Conservation (phyloP, 2,888 invertebrate genomes). For the Spatulosminthurus flaviceps region DNA sequence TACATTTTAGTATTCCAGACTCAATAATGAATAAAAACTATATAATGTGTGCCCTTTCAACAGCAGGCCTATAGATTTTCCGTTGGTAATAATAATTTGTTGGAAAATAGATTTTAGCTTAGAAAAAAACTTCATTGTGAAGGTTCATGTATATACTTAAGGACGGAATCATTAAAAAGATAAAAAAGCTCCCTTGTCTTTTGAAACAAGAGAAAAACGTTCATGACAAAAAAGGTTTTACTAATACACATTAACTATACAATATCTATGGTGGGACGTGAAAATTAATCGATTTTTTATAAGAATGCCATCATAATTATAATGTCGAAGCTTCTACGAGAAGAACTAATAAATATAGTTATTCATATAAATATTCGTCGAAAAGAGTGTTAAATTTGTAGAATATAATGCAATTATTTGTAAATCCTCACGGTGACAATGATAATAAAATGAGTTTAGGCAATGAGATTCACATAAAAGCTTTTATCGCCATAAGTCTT, state of each 20-base stretch:
- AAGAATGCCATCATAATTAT: neutral
- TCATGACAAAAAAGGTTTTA: neutral
- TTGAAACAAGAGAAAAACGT: neutral
- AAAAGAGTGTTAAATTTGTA: neutral
- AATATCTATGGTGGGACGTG: neutral
- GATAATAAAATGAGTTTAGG: conserved; percentile 14
- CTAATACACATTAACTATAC: neutral
- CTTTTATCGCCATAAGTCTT: too few species aligned
- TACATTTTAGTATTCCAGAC: too few species aligned
- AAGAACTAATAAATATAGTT: neutral
- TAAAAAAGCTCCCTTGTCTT: too few species aligned
- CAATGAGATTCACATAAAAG: neutral
- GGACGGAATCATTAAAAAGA: too few species aligned
- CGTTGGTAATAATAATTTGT: too few species aligned
- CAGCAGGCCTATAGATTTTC: too few species aligned
- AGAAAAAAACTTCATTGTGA: too few species aligned
- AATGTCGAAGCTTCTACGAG: neutral
- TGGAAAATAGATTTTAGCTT: too few species aligned
- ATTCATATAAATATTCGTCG: neutral
- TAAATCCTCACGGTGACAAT: conserved; percentile 3
- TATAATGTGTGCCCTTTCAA: too few species aligned
- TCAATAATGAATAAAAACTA: too few species aligned
- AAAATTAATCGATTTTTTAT: neutral
- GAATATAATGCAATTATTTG: neutral
- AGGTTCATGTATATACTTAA: too few species aligned